phyloP scores from a whole-genome alignment of 2,888 invertebrate genomes.

The Caenorhabditis sp. region DNA sequence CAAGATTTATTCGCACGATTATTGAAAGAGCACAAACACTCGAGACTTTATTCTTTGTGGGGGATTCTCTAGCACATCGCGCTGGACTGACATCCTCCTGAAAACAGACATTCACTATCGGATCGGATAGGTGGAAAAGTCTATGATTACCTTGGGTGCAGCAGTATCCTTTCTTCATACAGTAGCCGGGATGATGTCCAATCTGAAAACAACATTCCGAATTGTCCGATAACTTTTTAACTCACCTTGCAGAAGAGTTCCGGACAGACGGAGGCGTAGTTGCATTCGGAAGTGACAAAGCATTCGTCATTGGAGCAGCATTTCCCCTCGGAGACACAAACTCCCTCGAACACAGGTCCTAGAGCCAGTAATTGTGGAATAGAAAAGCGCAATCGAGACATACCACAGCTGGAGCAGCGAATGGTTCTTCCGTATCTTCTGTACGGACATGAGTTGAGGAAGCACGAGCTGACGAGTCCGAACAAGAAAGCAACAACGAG shows the following conservation, averaged over 20 bases:
- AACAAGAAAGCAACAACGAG: constrained; percentile 15
- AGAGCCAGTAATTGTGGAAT: background rate
- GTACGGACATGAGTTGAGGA: constrained; percentile 77
- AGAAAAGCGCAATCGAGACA: background rate
- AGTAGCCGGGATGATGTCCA: constrained; percentile 52
- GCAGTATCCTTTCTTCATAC: constrained; percentile 58
- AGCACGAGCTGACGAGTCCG: constrained; percentile 62
- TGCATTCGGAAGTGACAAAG: constrained; percentile 58
- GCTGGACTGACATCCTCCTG: constrained; percentile 55
- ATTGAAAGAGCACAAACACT: constrained; percentile 6
- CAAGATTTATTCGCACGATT: constrained; percentile 25
- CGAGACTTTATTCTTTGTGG: background rate
- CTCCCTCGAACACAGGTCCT: constrained; percentile 67
- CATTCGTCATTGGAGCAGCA: constrained; percentile 71
- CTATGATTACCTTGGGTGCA: constrained; percentile 56
- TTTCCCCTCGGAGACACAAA: constrained; percentile 64
- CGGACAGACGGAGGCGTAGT: constrained; percentile 51
- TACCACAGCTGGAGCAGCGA: constrained; percentile 66
- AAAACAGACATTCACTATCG: too few species aligned
- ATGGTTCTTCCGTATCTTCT: constrained; percentile 71
- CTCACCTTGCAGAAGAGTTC: constrained; percentile 59
- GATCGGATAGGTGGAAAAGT: too few species aligned
- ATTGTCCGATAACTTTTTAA: background rate
- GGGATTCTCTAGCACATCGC: constrained; percentile 47
- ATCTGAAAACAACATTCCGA: constrained; percentile 24